Evolutionary conservation across 2,797 vertebrate species (phyloP).

Genomic region (Chiloscyllium punctatum): DNA sequence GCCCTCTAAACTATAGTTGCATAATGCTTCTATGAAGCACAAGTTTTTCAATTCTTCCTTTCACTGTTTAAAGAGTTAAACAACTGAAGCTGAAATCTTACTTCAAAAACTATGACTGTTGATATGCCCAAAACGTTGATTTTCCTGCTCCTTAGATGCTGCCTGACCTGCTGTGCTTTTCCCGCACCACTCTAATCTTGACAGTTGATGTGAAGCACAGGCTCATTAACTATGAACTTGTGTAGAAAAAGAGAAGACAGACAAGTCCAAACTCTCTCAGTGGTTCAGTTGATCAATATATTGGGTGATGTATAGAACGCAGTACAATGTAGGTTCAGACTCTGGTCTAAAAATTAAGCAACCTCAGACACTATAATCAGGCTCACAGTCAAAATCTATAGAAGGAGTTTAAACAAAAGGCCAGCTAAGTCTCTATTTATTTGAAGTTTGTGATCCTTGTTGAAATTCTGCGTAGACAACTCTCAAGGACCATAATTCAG

Average conservation of each 20-base stretch:
- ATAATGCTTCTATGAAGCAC: background rate
- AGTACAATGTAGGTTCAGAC: background rate
- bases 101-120: background rate
- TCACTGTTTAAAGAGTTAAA: background rate
- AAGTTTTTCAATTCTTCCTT: background rate
- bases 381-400: background rate
- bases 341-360: background rate
- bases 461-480: too few relatives aligned
- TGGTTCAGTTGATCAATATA: background rate
- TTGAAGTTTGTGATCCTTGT: too few relatives aligned
- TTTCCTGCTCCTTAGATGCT: too few relatives aligned
- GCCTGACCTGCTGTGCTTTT: too few relatives aligned
- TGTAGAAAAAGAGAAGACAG: too few relatives aligned
- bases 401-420: background rate
- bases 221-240: background rate
- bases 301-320: background rate
- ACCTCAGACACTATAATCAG: background rate
- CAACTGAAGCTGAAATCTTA: background rate
- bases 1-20: background rate
- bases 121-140: background rate
- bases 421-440: too few relatives aligned
- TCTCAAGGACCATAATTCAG: too few relatives aligned
- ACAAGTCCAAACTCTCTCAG: background rate
- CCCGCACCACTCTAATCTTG: background rate
- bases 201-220: background rate